A percentile compares a stretch with the other conserved stretches of the same genome.
Evolutionary conservation across 2,888 invertebrate genomes (phyloP).

Genomic region (Aromia moschata): DNA sequence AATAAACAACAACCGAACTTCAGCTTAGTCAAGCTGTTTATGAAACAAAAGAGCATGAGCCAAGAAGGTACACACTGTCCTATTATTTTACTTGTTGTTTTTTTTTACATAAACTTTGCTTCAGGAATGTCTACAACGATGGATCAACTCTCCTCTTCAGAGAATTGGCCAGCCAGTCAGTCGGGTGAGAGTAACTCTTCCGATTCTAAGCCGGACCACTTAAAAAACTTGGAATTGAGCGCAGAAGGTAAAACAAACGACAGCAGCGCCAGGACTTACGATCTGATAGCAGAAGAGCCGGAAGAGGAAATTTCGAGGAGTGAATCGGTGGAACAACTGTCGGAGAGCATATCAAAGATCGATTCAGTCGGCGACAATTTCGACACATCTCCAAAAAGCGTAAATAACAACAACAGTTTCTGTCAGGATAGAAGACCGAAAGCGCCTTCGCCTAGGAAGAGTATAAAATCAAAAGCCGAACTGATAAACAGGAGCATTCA

Average conservation of each 20-base stretch:
- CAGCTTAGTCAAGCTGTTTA: slow-evolving; percentile 86
- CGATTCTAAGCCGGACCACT: slow-evolving; percentile 60
- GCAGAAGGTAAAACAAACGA: slow-evolving; percentile 63
- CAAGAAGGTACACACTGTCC: slow-evolving; percentile 80
- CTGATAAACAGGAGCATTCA: slow-evolving; percentile 80
- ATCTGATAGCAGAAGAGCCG: slow-evolving; percentile 68
- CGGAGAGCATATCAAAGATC: slow-evolving; percentile 62
- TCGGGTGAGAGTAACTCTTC: slow-evolving; percentile 67
- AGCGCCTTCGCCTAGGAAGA: slow-evolving; percentile 30
- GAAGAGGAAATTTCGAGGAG: slow-evolving; percentile 65
- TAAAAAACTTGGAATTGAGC: slow-evolving; percentile 49
- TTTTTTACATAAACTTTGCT: too few species aligned
- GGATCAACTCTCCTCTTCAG: slow-evolving; percentile 78
- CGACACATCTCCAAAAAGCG: slow-evolving; percentile 45
- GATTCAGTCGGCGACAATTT: slow-evolving; percentile 55
- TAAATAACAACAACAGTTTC: slow-evolving; percentile 65
- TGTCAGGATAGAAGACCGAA: slow-evolving; percentile 36
- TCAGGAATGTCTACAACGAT: slow-evolving; percentile 69
- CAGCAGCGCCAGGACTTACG: slow-evolving; percentile 57
- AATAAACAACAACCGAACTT: slow-evolving; percentile 70
- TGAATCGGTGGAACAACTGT: slow-evolving; percentile 64
- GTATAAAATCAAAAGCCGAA: slow-evolving; percentile 51
- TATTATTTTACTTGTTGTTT: too few species aligned
- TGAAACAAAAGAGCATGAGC: slow-evolving; percentile 88
- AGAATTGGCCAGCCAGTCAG: slow-evolving; percentile 80